phyloP scores from a whole-genome alignment of 1,140 invertebrate genomes.

The Drosophila bifasciata region DNA sequence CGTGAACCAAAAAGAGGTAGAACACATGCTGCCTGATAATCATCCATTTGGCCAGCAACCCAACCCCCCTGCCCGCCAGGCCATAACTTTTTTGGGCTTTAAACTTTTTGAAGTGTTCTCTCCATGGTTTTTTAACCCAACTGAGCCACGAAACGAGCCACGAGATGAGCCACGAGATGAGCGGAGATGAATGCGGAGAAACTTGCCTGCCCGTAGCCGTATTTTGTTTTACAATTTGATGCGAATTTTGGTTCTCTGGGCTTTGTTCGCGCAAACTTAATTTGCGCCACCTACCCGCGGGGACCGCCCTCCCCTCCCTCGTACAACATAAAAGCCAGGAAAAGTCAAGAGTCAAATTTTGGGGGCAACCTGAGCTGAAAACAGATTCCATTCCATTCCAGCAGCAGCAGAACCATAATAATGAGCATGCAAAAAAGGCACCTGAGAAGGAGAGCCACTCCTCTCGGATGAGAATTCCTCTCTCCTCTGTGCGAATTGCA shows the following conservation, averaged over 20 bases:
- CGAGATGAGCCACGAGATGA: background rate
- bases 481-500: background rate
- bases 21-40: conserved; percentile 10
- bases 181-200: too few relatives aligned
- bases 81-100: conserved; percentile 12
- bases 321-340: conserved; percentile 12
- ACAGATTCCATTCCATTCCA: too few relatives aligned
- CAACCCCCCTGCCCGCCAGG: too few relatives aligned
- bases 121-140: conserved; percentile 19
- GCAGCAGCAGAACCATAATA: conserved; percentile 2
- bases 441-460: too few relatives aligned
- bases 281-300: conserved; percentile 53
- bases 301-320: background rate
- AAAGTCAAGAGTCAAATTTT: background rate
- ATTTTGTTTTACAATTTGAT: conserved; percentile 17
- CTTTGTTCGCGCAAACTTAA: conserved; percentile 46
- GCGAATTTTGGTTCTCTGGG: conserved; percentile 7
- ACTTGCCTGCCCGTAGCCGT: background rate
- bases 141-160: too few relatives aligned
- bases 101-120: conserved; percentile 42
- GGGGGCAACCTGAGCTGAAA: background rate
- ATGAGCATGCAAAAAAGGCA: conserved; percentile 9
- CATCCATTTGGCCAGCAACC: too few relatives aligned
- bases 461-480: too few relatives aligned
- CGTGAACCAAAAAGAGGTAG: too few relatives aligned